Evolutionary conservation across 2,888 invertebrate genomes (phyloP).

Genomic region (Drosophila antonietae): DNA sequence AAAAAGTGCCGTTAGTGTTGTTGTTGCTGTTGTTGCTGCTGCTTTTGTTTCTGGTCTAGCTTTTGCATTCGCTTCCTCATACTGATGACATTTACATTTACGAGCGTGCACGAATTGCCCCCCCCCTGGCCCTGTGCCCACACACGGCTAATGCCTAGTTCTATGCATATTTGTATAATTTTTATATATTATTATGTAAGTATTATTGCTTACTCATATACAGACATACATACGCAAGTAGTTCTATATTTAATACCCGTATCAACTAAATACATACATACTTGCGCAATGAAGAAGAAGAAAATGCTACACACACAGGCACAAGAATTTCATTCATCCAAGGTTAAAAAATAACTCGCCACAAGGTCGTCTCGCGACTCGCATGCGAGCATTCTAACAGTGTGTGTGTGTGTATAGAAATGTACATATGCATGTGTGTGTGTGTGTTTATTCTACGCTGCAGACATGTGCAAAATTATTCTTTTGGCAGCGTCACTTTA

Average conservation of each 20-base stretch:
- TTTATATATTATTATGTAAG: constrained; percentile 52
- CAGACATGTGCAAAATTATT: constrained; percentile 66
- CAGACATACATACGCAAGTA: constrained; percentile 6
- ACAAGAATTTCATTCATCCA: constrained; percentile 74
- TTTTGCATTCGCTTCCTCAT: constrained; percentile 63
- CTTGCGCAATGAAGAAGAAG: constrained; percentile 27
- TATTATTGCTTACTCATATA: constrained; percentile 65
- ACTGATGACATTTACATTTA: constrained; percentile 35
- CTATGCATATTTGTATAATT: constrained; percentile 59
- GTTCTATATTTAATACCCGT: constrained; percentile 42
- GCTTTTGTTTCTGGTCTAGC: constrained; percentile 32
- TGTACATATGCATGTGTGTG: neutral
- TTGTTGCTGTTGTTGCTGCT: neutral
- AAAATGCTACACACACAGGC: constrained; percentile 18
- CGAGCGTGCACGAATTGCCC: constrained; percentile 8
- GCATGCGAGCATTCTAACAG: constrained; percentile 50
- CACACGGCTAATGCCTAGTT: constrained; percentile 21
- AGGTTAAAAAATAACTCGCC: constrained; percentile 85
- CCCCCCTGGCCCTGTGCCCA: neutral
- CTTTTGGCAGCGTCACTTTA: constrained; percentile 39
- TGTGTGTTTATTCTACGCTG: constrained; percentile 50
- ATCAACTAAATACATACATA: constrained; percentile 46
- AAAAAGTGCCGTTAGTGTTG: constrained; percentile 50
- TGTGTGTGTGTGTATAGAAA: neutral
- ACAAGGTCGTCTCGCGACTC: constrained; percentile 82